phyloP scores from a whole-genome alignment of 2,113 vertebrate species.

The Aviceda subcristata region DNA sequence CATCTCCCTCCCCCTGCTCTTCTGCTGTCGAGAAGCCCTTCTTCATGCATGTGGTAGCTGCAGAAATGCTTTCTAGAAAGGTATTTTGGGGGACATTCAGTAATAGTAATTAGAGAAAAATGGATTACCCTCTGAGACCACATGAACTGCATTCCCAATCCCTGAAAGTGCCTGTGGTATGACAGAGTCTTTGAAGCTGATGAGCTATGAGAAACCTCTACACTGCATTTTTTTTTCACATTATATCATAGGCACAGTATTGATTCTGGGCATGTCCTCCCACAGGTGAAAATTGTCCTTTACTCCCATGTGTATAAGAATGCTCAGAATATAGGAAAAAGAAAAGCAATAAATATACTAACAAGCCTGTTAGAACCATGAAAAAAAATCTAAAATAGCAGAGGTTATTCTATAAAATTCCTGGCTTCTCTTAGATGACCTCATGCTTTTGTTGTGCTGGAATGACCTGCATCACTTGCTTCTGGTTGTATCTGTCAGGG shows the following conservation, averaged over 20 bases:
- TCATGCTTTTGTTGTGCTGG: not conserved
- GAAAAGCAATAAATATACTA: not conserved
- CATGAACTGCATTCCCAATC: not conserved
- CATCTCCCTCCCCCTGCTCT: not conserved
- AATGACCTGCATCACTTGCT: not conserved
- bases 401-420: not conserved
- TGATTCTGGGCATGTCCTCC: not conserved
- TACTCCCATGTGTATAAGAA: not conserved
- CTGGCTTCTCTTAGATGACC: not conserved
- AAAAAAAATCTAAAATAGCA: not conserved
- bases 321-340: not conserved
- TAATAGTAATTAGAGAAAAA: not conserved
- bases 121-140: accelerated
- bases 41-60: not conserved
- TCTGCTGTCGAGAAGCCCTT: not conserved
- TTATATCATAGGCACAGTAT: not conserved
- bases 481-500: not conserved
- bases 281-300: not conserved
- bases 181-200: not conserved
- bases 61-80: not conserved
- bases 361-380: not conserved
- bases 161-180: not conserved
- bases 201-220: not conserved
- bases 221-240: not conserved
- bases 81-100: not conserved